Evolutionary conservation across 2,113 vertebrate genomes (phyloP).

Genomic region (Poicephalus meyeri): DNA sequence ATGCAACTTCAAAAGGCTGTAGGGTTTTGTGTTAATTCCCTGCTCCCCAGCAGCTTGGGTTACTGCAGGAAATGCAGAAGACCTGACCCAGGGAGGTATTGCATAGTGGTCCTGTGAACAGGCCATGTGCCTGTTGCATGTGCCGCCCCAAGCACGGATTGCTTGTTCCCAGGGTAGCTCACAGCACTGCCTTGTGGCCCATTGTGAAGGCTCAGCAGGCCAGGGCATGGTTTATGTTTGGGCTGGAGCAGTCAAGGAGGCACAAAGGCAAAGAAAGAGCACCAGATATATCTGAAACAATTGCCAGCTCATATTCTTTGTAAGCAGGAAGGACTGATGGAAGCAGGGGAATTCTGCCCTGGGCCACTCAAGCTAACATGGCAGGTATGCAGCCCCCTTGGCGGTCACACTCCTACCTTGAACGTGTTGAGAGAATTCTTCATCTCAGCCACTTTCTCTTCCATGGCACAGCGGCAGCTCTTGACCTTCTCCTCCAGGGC

Average conservation of each 20-base stretch:
- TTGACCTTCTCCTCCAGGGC: constrained; percentile 89
- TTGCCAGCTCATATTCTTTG: background rate
- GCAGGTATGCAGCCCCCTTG: background rate
- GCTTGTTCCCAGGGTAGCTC: background rate
- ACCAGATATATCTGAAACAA: background rate
- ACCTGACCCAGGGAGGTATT: background rate
- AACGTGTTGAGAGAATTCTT: constrained; percentile 93
- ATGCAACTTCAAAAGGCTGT: background rate
- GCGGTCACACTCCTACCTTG: constrained; percentile 78
- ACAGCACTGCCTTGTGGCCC: background rate
- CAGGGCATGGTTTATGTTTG: background rate
- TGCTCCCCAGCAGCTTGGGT: background rate
- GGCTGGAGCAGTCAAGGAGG: background rate
- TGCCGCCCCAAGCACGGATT: background rate
- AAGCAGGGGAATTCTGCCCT: background rate
- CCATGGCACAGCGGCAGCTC: constrained; percentile 86
- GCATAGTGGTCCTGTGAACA: background rate
- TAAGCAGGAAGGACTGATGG: background rate
- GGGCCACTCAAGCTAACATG: fast-evolving
- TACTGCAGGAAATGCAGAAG: constrained; percentile 3
- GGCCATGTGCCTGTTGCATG: fast-evolving
- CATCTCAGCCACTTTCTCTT: constrained; percentile 91
- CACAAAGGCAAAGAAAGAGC: background rate
- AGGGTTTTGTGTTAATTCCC: background rate
- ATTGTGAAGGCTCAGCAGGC: background rate